Evolutionary conservation across 2,797 vertebrate species (phyloP).

Genomic region (Myotis findleyi): DNA sequence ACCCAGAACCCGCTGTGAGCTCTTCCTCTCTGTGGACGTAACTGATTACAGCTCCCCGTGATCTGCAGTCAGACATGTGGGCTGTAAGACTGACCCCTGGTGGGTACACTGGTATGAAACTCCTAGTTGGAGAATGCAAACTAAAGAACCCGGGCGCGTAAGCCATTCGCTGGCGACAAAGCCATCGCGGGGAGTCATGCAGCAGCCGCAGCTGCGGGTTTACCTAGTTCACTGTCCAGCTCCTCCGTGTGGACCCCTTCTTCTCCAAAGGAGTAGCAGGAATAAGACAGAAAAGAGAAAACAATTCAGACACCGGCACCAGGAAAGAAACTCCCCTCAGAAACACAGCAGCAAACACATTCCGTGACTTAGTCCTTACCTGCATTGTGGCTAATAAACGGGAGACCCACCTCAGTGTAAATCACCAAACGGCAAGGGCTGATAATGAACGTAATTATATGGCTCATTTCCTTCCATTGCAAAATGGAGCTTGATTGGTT

Average conservation of each 20-base stretch:
- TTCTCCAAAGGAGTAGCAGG: conserved; percentile 92
- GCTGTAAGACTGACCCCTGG: conserved; percentile 32
- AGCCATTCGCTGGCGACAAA: conserved; percentile 75
- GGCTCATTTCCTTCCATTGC: conserved; percentile 61
- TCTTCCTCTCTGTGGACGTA: not conserved
- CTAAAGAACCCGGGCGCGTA: conserved; percentile 75
- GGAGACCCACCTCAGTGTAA: conserved; percentile 77
- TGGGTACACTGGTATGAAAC: conserved; percentile 28
- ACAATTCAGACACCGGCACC: conserved; percentile 91
- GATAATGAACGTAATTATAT: conserved; percentile 68
- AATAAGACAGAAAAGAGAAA: conserved; percentile 89
- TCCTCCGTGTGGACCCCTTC: conserved; percentile 99
- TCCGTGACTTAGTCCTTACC: conserved; percentile 77
- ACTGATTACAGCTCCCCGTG: not conserved
- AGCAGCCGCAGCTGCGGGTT: conserved; percentile 83
- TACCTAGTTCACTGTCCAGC: conserved; percentile 99
- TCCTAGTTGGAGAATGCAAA: conserved; percentile 74
- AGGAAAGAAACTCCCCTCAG: conserved; percentile 87
- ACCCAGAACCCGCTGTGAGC: not conserved
- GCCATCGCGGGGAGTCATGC: conserved; percentile 76
- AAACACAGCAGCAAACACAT: conserved; percentile 83
- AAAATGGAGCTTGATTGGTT: conserved; percentile 59
- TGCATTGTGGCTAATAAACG: conserved; percentile 80
- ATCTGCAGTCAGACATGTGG: not conserved
- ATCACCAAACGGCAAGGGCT: conserved; percentile 65